Percentiles rank a stretch among this genome's conserved stretches.
phyloP scores from a whole-genome alignment of 1,140 invertebrate genomes.

The Manduca sexta region DNA sequence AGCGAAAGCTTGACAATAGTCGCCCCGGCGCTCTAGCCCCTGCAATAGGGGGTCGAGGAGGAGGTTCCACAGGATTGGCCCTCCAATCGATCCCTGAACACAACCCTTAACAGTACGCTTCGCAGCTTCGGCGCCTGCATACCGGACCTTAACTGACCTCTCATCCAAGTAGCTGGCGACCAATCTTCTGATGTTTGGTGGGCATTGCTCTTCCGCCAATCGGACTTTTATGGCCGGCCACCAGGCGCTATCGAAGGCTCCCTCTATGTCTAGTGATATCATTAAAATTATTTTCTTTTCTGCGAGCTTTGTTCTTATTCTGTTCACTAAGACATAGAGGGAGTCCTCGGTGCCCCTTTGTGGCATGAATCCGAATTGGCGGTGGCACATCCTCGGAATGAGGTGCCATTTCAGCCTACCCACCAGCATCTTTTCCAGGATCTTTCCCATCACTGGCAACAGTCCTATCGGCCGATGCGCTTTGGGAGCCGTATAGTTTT shows the following conservation, averaged over 20 bases:
- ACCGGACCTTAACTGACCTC: constrained; percentile 1
- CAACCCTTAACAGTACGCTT: constrained; percentile 4
- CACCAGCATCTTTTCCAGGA: constrained; percentile 15
- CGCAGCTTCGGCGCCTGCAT: constrained; percentile 3
- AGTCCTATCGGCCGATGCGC: constrained; percentile 14
- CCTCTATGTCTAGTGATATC: no score
- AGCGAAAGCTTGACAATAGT: constrained; percentile 1
- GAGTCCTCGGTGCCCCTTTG: constrained; percentile 16
- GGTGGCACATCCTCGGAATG: background rate
- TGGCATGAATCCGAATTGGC: constrained; percentile 18
- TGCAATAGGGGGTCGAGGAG: constrained; percentile 7
- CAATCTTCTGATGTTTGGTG: background rate
- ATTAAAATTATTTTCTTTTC: no score
- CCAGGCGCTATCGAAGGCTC: constrained; percentile 1
- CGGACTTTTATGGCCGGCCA: constrained; percentile 4
- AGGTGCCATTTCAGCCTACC: constrained; percentile 9
- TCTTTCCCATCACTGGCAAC: constrained; percentile 16
- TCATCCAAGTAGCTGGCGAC: constrained; percentile 2
- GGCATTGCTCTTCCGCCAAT: background rate
- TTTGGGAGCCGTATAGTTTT: constrained; percentile 8
- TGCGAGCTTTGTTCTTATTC: background rate
- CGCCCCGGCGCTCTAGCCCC: background rate
- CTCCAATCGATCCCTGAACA: background rate
- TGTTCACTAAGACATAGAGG: constrained; percentile 13
- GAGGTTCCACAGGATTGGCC: constrained; percentile 9